Percentiles rank a stretch among this genome's conserved stretches.
phyloP scores from a whole-genome alignment of 2,797 vertebrate species.

The Chloroceryle amazona region DNA sequence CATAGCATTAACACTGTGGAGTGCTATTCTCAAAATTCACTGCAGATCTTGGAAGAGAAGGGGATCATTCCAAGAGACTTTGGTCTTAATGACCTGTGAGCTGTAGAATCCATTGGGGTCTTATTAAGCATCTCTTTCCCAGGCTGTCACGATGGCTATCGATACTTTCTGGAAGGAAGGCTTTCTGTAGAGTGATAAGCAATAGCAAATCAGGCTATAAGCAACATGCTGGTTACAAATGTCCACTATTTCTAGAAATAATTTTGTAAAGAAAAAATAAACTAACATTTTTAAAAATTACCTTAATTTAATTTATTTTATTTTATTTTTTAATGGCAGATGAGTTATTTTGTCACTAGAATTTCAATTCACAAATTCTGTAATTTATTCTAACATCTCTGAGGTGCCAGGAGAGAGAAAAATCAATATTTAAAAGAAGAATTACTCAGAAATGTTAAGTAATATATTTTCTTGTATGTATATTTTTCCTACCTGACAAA shows the following conservation, averaged over 20 bases:
- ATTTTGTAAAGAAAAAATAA: neutral
- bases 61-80: neutral
- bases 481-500: neutral
- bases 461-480: neutral
- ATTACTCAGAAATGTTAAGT: neutral
- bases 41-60: neutral
- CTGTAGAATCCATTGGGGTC: neutral
- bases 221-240: neutral
- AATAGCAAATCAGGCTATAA: neutral
- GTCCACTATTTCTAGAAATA: neutral
- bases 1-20: neutral
- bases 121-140: neutral
- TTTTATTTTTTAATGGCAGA: neutral
- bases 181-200: neutral
- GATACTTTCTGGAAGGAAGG: neutral
- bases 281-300: neutral
- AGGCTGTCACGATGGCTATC: neutral
- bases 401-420: neutral
- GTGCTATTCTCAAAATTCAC: neutral
- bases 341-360: neutral
- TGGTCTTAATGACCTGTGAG: neutral
- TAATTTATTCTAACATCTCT: neutral
- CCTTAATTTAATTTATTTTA: neutral
- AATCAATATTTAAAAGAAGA: neutral
- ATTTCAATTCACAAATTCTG: neutral